phyloP scores from a whole-genome alignment of 2,797 vertebrate species.

The Onychomys arenicola region DNA sequence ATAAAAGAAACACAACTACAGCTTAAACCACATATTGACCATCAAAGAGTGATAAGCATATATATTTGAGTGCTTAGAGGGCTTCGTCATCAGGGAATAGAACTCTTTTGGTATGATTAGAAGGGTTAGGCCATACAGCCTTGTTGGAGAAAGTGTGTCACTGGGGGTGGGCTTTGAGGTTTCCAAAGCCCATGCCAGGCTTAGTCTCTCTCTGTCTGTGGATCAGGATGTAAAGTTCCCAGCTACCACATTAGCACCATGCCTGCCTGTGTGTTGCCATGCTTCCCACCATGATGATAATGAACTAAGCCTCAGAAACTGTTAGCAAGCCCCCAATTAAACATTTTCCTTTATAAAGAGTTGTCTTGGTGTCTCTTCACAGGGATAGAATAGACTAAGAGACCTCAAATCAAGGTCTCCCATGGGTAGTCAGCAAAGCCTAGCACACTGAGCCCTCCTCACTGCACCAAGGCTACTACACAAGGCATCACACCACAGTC shows the following conservation, averaged over 20 bases:
- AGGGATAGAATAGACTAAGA: neutral
- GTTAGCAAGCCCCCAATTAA: neutral
- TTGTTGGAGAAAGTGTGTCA: neutral
- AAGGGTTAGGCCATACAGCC: neutral
- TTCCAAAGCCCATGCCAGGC: neutral
- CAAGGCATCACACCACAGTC: too few species aligned
- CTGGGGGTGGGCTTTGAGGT: neutral
- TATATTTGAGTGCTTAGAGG: neutral
- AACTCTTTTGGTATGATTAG: neutral
- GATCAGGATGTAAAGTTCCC: neutral
- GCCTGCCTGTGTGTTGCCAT: neutral
- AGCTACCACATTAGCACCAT: neutral
- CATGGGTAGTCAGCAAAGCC: too few species aligned
- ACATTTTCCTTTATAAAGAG: neutral
- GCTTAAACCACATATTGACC: neutral
- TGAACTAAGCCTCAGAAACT: neutral
- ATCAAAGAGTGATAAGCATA: neutral
- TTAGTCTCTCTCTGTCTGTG: neutral
- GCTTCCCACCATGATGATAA: neutral
- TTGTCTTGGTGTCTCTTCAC: neutral
- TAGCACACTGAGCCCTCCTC: too few species aligned
- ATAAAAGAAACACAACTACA: neutral
- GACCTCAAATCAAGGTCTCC: too few species aligned
- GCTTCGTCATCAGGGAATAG: neutral
- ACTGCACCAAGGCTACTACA: too few species aligned